These are phyloP conservation scores for Drosophila suboccidentalis DNA, from an alignment of 2,888 invertebrate species.

Conservation along the genomic window DNA sequence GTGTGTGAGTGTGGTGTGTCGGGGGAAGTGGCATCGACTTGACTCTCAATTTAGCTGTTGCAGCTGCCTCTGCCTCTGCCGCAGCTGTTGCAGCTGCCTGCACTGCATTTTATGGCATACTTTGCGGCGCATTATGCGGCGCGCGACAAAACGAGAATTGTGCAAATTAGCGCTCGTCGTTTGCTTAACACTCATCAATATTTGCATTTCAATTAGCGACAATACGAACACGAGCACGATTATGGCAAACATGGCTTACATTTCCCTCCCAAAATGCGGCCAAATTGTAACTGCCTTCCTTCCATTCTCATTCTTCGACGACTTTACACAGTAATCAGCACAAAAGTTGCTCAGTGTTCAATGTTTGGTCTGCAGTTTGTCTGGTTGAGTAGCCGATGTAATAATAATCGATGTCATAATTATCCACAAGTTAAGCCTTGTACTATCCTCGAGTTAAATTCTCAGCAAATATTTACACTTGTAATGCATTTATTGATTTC, in stretches of 20 bases:
- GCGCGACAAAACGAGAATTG: slow-evolving; percentile 76
- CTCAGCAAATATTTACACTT: background rate
- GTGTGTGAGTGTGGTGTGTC: too few relatives aligned
- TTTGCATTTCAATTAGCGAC: slow-evolving; percentile 78
- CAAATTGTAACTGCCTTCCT: background rate
- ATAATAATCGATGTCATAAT: slow-evolving; percentile 15
- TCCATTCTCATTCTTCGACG: background rate
- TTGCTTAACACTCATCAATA: slow-evolving; percentile 78
- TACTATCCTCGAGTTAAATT: background rate
- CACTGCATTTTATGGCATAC: slow-evolving; percentile 71
- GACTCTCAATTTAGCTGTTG: slow-evolving; percentile 50
- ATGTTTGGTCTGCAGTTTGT: background rate
- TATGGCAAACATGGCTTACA: slow-evolving; percentile 53
- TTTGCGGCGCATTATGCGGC: slow-evolving; percentile 80
- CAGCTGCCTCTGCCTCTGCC: slow-evolving; percentile 5
- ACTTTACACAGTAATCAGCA: slow-evolving; percentile 14
- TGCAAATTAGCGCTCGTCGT: slow-evolving; percentile 73
- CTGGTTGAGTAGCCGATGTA: slow-evolving; percentile 22
- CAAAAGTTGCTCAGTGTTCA: slow-evolving; percentile 15
- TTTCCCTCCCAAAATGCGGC: slow-evolving; percentile 35
- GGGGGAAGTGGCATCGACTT: slow-evolving; percentile 41
- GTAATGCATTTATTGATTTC: background rate
- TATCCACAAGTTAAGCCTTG: slow-evolving; percentile 3
- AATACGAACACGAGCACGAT: slow-evolving; percentile 38
- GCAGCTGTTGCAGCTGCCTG: slow-evolving; percentile 32